Percentiles rank a stretch among this genome's conserved stretches.
These are phyloP conservation scores for Acrobasis suavella DNA, from an alignment of 2,888 invertebrate species.

Conservation along the genomic window DNA sequence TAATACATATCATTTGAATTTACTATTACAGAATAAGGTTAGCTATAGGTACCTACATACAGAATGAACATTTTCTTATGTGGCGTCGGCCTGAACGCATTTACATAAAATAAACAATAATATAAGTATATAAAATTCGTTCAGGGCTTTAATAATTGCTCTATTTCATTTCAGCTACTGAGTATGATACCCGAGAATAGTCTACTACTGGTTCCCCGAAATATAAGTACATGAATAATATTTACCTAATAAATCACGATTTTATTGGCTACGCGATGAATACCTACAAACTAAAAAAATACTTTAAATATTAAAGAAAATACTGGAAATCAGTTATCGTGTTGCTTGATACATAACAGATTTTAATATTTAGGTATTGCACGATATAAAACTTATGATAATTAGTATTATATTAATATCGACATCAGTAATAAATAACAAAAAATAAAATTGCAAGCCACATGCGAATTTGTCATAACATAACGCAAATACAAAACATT, in stretches of 20 bases:
- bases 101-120: slow-evolving; percentile 29
- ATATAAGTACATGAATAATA: neutral
- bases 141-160: neutral
- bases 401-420: slow-evolving; percentile 17
- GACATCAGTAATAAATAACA: slow-evolving; percentile 21
- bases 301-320: neutral
- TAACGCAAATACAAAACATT: slow-evolving; percentile 26
- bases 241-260: neutral
- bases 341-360: neutral
- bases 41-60: too few relatives aligned
- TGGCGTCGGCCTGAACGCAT: slow-evolving; percentile 30
- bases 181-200: neutral
- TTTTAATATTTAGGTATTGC: slow-evolving; percentile 17
- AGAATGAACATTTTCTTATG: neutral
- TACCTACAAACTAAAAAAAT: neutral
- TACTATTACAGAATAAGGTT: neutral
- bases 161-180: neutral
- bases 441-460: slow-evolving; percentile 28
- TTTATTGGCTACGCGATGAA: neutral
- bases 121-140: neutral
- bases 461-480: slow-evolving; percentile 21
- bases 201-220: neutral
- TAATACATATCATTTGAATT: too few relatives aligned
- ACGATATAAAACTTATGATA: slow-evolving; percentile 16
- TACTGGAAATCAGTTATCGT: neutral